phyloP scores from a whole-genome alignment of 2,797 vertebrate species.

The Chiroxiphia lanceolata region DNA sequence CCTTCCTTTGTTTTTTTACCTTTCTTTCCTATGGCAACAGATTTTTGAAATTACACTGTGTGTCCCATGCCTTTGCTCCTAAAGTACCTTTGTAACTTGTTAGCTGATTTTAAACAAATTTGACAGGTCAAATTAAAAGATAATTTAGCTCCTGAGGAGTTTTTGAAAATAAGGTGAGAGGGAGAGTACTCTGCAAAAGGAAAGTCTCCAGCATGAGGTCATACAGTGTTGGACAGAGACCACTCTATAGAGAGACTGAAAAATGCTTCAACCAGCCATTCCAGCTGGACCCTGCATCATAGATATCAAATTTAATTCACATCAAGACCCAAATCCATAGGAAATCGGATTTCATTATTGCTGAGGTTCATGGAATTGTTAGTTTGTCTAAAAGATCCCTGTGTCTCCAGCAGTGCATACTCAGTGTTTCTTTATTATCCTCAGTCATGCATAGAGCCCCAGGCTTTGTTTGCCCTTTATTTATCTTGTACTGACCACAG shows the following conservation, averaged over 20 bases:
- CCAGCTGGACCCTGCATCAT: background rate
- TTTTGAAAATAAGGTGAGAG: background rate
- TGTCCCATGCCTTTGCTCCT: background rate
- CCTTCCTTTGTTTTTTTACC: background rate
- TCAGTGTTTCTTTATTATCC: conserved; percentile 1
- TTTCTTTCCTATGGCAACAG: background rate
- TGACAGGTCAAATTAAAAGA: background rate
- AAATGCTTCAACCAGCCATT: background rate
- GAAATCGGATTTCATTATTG: background rate
- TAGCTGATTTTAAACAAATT: background rate
- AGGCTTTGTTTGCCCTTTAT: conserved; percentile 50
- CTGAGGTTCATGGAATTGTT: conserved; percentile 8
- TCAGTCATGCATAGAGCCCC: background rate
- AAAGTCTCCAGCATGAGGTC: background rate
- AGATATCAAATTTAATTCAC: conserved; percentile 3
- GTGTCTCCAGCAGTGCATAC: background rate
- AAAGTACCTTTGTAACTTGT: background rate
- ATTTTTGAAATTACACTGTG: background rate
- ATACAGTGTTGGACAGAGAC: background rate
- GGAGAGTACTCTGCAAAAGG: background rate
- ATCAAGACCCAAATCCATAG: conserved; percentile 7
- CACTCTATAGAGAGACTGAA: background rate
- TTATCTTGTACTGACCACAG: conserved; percentile 41
- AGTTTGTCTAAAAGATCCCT: conserved; percentile 16
- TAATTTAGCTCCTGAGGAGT: background rate